phyloP scores from a whole-genome alignment of 2,113 vertebrate species.

The Phalacrocorax brasilianus region DNA sequence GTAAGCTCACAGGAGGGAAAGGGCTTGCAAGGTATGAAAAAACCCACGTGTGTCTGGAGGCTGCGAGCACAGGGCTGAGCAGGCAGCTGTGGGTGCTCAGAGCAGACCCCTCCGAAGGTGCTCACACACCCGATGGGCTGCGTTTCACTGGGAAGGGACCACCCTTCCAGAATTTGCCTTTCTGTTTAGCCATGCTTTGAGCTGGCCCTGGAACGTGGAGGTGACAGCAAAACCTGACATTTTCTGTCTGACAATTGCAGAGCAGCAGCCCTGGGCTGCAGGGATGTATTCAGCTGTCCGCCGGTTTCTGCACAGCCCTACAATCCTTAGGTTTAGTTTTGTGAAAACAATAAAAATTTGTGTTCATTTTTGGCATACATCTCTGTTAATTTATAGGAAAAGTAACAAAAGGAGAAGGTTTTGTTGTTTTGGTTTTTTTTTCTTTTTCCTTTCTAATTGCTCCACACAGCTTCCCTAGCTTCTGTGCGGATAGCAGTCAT shows the following conservation, averaged over 20 bases:
- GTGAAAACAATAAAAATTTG: too few species aligned
- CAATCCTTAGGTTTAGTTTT: background rate
- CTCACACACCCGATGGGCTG: background rate
- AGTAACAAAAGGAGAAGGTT: background rate
- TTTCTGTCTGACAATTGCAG: background rate
- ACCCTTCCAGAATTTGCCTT: background rate
- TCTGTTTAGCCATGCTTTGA: background rate
- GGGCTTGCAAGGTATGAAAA: background rate
- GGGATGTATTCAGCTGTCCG: background rate
- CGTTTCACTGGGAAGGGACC: background rate
- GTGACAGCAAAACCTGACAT: background rate
- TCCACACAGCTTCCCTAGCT: background rate
- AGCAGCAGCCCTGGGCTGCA: background rate
- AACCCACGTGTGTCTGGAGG: accelerated
- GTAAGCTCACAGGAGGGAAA: background rate
- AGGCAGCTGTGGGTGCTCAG: background rate
- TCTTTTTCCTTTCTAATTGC: background rate
- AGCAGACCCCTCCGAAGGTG: background rate
- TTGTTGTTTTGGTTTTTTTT: too few species aligned
- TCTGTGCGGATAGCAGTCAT: background rate
- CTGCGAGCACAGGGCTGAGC: background rate
- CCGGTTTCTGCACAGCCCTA: background rate
- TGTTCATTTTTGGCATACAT: background rate
- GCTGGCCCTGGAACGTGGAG: accelerated
- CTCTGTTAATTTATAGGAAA: background rate